Evolutionary conservation across 2,113 vertebrate genomes (phyloP), one percentile per base, ranked within the genome.

Genomic region (Chaetodon auriga): DNA sequence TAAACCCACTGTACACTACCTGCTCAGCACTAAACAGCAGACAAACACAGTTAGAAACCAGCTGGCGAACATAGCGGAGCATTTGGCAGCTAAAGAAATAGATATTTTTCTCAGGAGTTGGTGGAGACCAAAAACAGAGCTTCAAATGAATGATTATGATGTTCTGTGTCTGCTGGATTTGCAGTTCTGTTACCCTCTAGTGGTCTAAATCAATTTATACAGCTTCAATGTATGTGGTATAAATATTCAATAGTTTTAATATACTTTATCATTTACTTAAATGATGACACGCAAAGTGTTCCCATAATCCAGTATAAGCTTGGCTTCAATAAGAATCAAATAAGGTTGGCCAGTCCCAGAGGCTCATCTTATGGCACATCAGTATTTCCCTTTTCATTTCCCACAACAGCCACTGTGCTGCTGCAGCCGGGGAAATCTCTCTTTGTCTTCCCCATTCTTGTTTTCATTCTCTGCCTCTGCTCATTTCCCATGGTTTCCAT

Each of bases 401-500:
- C 84, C 85, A 80, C 82, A 79, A 21, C 80, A 86, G 58, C 66
- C 70, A 63, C 64, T 81, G 72, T 81, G 79, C 85, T 51, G 7
- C 72, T 60, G 41, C n/a, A 85, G 82, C 78, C 43, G 0, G 64
- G 72, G 49, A 84, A 83, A 84, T 83, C 71, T 75, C 73, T 60
- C 78, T 84, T 80, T 87, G 74, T 79, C 51, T 75, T 41, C 18
- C 51, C 71, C 13, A 1, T 71, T 82, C 80, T 83, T 88, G 83
- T 91, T 89, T 87, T 84, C 62, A 79, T 79, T 82, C 72, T 87
- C 68, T 62, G 48, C 46, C 57, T 77, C 64, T 82, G 65, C 74
- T 92, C 80, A 76, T 90, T 92, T 90, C 89, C 85, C 90, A 90
- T 70, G 81, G 51, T 82, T 74, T 85, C 76, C 71, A 79, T 69